These are phyloP conservation scores for Mylabris phalerata DNA, from an alignment of 1,140 invertebrate genomes.

Conservation along the genomic window DNA sequence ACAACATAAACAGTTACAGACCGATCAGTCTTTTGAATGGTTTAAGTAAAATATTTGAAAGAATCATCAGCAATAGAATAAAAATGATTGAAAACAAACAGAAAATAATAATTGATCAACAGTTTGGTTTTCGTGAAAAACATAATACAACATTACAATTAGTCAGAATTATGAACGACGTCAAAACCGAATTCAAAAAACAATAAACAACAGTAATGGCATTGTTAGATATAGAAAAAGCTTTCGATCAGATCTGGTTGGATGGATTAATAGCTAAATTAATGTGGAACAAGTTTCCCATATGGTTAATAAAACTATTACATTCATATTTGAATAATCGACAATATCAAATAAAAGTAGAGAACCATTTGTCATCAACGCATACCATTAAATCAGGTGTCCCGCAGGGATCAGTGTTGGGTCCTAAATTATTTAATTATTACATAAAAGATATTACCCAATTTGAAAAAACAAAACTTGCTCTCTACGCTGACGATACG, in stretches of 20 bases:
- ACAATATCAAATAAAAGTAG: constrained; percentile 21
- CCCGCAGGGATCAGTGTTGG: constrained; percentile 32
- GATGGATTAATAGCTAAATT: constrained; percentile 22
- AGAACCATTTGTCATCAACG: constrained; percentile 4
- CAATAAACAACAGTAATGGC: constrained; percentile 6
- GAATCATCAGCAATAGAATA: too few relatives aligned
- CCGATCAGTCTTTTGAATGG: too few relatives aligned
- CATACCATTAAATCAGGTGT: constrained; percentile 26
- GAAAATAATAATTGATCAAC: too few relatives aligned
- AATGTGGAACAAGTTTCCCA: constrained; percentile 1
- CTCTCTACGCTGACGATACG: constrained; percentile 31
- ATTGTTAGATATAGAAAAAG: constrained; percentile 4
- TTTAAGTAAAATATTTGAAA: too few relatives aligned
- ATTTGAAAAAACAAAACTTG: background rate
- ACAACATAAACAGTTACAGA: too few relatives aligned
- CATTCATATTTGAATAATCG: constrained; percentile 16
- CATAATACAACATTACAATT: too few relatives aligned
- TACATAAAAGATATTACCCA: constrained; percentile 28
- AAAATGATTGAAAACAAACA: too few relatives aligned
- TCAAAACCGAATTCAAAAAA: constrained; percentile 26
- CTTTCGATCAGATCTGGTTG: constrained; percentile 21
- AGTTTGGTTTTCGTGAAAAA: too few relatives aligned
- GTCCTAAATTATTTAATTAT: constrained; percentile 26
- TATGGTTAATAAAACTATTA: constrained; percentile 21
- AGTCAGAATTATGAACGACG: constrained; percentile 17